Conservation (phyloP, 2,888 invertebrate species). For the Emesis russula region DNA sequence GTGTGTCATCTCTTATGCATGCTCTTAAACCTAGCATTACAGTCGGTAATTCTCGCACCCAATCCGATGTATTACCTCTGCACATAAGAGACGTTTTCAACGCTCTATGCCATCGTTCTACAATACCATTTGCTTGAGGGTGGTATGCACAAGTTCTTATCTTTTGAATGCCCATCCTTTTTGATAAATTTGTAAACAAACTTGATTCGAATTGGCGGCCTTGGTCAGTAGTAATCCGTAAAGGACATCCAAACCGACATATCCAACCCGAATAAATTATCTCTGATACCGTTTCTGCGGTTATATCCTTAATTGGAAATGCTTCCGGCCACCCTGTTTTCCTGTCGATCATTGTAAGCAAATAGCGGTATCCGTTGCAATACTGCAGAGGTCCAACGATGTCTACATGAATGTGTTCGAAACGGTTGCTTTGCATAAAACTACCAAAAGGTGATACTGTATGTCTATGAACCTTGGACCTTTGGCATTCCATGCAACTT, state of each 20-base stretch:
- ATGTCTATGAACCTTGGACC: background rate
- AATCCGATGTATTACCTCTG: background rate
- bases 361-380: conserved; percentile 81
- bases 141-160: conserved; percentile 30
- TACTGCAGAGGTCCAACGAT: conserved; percentile 73
- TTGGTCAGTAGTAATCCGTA: conserved; percentile 20
- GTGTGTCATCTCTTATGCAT: conserved; percentile 58
- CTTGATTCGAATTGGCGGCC: conserved; percentile 22
- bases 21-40: conserved; percentile 31
- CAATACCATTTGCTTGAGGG: conserved; percentile 34
- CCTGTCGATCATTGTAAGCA: conserved; percentile 81
- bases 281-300: conserved; percentile 34
- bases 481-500: conserved; percentile 24
- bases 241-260: conserved; percentile 36
- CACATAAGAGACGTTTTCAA: conserved; percentile 29
- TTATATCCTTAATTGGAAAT: conserved; percentile 33
- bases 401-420: conserved; percentile 69
- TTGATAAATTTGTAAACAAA: conserved; percentile 1
- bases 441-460: too few species aligned
- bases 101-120: conserved; percentile 41
- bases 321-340: conserved; percentile 43
- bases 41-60: background rate
- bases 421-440: too few species aligned
- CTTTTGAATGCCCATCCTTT: conserved; percentile 35
- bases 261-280: conserved; percentile 40